phyloP scores from a whole-genome alignment of 2,797 vertebrate genomes.

The Hippopotamyrus pictus region DNA sequence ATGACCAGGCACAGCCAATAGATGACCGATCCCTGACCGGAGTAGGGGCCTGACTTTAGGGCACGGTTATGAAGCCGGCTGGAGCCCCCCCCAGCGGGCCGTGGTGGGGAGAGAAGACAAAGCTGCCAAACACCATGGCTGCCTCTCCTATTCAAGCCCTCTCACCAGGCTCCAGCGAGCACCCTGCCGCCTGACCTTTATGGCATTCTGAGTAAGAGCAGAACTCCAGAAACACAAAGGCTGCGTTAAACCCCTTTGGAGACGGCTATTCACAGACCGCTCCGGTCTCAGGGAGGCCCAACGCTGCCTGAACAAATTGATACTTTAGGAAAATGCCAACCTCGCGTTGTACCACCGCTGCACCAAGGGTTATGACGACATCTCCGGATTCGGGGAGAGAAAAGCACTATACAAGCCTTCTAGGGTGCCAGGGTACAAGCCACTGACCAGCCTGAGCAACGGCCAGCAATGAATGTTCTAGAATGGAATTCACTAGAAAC shows the following conservation, averaged over 20 bases:
- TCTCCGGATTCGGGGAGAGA: background rate
- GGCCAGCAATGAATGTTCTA: background rate
- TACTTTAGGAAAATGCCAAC: conserved; percentile 4
- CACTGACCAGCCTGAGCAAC: background rate
- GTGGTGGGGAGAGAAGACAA: background rate
- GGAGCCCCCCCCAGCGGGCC: background rate
- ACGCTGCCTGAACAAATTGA: background rate
- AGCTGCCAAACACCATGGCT: background rate
- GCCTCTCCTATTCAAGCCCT: background rate
- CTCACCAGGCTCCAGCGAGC: background rate
- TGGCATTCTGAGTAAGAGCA: background rate
- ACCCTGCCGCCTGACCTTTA: conserved; percentile 14
- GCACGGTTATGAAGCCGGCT: background rate
- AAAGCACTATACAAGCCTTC: background rate
- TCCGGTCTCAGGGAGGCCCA: background rate
- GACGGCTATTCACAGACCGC: background rate
- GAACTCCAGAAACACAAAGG: conserved; percentile 5
- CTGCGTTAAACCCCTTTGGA: background rate
- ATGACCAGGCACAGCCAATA: background rate
- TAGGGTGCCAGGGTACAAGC: background rate
- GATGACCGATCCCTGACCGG: background rate
- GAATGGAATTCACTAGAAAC: background rate
- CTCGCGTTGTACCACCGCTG: background rate
- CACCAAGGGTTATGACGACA: background rate
- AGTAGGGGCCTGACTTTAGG: background rate